phyloP scores from a whole-genome alignment of 2,888 invertebrate genomes.

The Labia minor region DNA sequence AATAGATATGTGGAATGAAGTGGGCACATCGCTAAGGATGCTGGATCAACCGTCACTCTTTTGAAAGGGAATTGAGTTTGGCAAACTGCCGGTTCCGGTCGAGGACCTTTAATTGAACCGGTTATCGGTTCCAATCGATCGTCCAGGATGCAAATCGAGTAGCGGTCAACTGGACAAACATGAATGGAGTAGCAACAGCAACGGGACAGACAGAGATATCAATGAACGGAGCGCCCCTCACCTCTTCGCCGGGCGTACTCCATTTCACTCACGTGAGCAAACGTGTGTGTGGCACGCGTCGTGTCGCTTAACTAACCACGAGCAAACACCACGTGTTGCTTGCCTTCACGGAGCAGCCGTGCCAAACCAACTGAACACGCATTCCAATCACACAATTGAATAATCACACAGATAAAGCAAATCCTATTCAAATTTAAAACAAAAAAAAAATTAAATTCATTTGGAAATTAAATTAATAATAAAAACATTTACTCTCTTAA shows the following conservation, averaged over 20 bases:
- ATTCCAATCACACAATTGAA: no score
- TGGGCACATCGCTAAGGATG: no score
- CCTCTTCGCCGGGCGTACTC: not conserved
- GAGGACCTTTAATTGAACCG: not conserved
- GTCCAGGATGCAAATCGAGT: constrained; percentile 8
- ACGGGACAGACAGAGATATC: constrained; percentile 1
- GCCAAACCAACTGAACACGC: not conserved
- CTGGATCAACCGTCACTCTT: not conserved
- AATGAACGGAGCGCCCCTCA: not conserved
- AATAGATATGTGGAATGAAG: no score
- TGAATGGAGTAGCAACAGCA: not conserved
- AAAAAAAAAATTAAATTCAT: no score
- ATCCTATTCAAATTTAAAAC: no score
- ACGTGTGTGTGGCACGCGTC: constrained; percentile 1
- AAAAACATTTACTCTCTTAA: no score
- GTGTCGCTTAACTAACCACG: not conserved
- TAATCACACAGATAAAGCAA: no score
- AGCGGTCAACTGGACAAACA: not conserved
- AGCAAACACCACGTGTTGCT: not conserved
- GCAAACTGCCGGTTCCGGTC: not conserved
- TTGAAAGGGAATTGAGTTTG: not conserved
- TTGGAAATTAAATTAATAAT: no score
- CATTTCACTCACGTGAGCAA: not conserved
- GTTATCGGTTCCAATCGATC: constrained; percentile 13
- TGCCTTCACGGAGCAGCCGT: not conserved